A percentile compares a stretch with the other conserved stretches of the same genome.
These are phyloP conservation scores for Ophion slaviceki DNA, from an alignment of 2,888 invertebrate species.

Conservation along the genomic window DNA sequence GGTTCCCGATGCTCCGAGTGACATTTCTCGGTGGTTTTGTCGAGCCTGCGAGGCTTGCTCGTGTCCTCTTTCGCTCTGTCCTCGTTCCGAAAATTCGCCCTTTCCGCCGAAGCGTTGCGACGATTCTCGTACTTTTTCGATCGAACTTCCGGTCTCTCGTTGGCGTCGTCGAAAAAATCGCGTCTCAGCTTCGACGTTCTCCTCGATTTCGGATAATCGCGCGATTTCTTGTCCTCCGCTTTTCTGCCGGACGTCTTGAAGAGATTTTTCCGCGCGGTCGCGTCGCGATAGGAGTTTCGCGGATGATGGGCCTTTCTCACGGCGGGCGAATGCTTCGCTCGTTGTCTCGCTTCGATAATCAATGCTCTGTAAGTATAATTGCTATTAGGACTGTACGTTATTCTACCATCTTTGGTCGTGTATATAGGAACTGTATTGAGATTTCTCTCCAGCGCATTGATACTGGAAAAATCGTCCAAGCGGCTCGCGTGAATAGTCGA, in stretches of 20 bases:
- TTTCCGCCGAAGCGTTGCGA: not conserved
- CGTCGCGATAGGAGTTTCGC: conserved; percentile 34
- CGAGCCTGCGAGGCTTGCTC: not conserved
- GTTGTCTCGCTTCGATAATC: conserved; percentile 77
- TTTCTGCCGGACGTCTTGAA: conserved; percentile 1
- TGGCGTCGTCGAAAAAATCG: not conserved
- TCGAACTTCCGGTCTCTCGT: conserved; percentile 10
- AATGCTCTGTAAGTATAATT: conserved; percentile 78
- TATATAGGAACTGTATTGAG: conserved; percentile 81
- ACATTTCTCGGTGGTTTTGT: not conserved
- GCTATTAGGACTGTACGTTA: conserved; percentile 81
- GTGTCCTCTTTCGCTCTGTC: conserved; percentile 29
- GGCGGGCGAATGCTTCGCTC: conserved; percentile 67
- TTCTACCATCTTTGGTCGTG: conserved; percentile 82
- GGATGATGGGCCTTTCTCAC: conserved; percentile 38
- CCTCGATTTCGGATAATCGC: not conserved
- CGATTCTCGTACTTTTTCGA: conserved; percentile 38
- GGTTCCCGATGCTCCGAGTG: not conserved
- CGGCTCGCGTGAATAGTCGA: conserved; percentile 38
- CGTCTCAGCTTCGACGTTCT: conserved; percentile 22
- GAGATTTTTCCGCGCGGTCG: conserved; percentile 8
- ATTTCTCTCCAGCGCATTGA: conserved; percentile 66
- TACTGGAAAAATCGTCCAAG: conserved; percentile 44
- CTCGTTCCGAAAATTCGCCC: not conserved
- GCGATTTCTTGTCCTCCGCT: not conserved